phyloP scores from a whole-genome alignment of 2,113 vertebrate species.

The Ornithorhynchus anatinus region DNA sequence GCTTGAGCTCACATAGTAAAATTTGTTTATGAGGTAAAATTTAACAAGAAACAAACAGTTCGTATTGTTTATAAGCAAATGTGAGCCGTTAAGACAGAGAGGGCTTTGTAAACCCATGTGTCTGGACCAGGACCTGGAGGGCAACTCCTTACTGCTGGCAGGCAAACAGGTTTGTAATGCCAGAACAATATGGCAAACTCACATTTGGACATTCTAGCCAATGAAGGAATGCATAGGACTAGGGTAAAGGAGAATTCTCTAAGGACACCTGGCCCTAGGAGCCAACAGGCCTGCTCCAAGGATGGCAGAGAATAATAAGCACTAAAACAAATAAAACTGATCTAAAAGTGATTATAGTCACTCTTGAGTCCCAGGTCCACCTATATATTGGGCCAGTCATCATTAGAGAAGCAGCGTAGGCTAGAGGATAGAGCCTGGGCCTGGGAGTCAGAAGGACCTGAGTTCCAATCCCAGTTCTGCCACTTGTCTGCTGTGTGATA shows the following conservation, averaged over 20 bases:
- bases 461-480: too few relatives aligned
- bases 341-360: too few relatives aligned
- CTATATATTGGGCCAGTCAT: too few relatives aligned
- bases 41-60: conserved; percentile 71
- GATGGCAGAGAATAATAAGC: too few relatives aligned
- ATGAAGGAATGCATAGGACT: not conserved
- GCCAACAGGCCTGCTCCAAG: too few relatives aligned
- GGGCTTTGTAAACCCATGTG: conserved; percentile 46
- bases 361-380: too few relatives aligned
- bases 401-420: too few relatives aligned
- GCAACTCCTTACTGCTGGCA: conserved; percentile 30
- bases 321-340: too few relatives aligned
- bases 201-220: not conserved
- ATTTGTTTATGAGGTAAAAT: conserved; percentile 71
- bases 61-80: conserved; percentile 69
- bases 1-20: conserved; percentile 54
- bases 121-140: conserved; percentile 26
- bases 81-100: conserved; percentile 43
- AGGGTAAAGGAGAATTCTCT: not conserved
- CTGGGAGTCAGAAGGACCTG: too few relatives aligned
- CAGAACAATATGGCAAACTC: not conserved
- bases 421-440: too few relatives aligned
- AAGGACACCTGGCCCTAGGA: not conserved
- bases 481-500: too few relatives aligned
- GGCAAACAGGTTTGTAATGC: conserved; percentile 1